Percentiles rank a stretch among this genome's conserved stretches.
Evolutionary conservation across 2,888 invertebrate genomes (phyloP).

Genomic region (Nemotelus nigrinus): DNA sequence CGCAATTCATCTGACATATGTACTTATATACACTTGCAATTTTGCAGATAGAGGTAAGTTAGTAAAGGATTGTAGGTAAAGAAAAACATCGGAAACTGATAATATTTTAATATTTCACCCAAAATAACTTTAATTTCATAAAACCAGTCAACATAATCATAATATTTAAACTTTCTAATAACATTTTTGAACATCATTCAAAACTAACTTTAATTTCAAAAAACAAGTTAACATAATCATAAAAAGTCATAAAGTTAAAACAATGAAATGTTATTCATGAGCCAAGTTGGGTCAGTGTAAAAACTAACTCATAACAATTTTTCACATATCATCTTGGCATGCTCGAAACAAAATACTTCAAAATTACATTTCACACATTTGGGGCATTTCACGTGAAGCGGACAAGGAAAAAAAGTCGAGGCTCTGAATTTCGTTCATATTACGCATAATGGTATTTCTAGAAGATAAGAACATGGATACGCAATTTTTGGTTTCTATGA

Average conservation of each 20-base stretch:
- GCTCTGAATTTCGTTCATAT: too few species aligned
- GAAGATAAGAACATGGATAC: too few species aligned
- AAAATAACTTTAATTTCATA: background rate
- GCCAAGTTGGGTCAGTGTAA: background rate
- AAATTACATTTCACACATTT: slow-evolving; percentile 11
- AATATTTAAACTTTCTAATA: background rate
- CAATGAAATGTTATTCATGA: slow-evolving; percentile 14
- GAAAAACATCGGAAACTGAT: background rate
- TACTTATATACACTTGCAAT: too few species aligned
- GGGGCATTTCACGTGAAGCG: too few species aligned
- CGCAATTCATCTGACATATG: too few species aligned
- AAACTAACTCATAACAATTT: slow-evolving; percentile 2
- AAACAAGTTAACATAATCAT: background rate
- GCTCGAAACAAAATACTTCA: slow-evolving; percentile 16
- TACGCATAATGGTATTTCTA: too few species aligned
- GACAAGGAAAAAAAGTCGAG: too few species aligned
- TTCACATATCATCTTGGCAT: slow-evolving; percentile 5
- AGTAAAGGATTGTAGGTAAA: background rate
- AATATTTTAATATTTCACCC: background rate
- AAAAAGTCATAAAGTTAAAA: slow-evolving; percentile 5
- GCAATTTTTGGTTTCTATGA: too few species aligned
- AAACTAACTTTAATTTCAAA: slow-evolving; percentile 5
- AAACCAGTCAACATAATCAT: background rate
- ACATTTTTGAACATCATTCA: slow-evolving; percentile 10
- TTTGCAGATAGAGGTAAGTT: background rate